Base-by-base conservation (phyloP, 2,113 vertebrate genomes). In the Cyrtonyx montezumae region DNA sequence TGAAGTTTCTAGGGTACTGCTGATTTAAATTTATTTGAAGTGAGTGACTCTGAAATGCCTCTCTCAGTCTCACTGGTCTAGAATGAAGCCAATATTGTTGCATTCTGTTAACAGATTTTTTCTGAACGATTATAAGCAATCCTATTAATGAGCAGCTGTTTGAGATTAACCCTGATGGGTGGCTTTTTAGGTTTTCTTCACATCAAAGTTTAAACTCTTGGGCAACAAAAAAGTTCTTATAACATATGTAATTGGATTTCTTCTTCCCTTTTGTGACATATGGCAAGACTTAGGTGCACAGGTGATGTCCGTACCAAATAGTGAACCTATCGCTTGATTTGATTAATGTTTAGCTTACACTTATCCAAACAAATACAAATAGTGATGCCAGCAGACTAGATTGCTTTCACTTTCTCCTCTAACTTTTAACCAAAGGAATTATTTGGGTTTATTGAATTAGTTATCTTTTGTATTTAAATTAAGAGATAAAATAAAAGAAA, bases 31-130 rank as follows among this genome's bases (percentile, higher is more conserved):
- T 40, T 42, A n/a, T 89, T 74, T 37, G n/a, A 69, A 37, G 53
- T 0, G 0, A 10, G 73, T 53, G 37, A 46, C 73, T 79, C 55
- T n/a, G n/a, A 71, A 62, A 16, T 40, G 37, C 15, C 62, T 9
- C 40, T 86, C 3, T 2, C 48, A 8, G 26, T 36, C 32, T 25
- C 0, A 0, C n/a, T 53, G 32, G 25, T n/a, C 26, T 26, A 28
- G n/a, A 76, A n/a, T 37, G 58, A 26, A 46, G 23, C 26, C 0
- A 1, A 3, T 70, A 22, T 8, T 76, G 59, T 55, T 59, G 32
- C 13, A 13, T 61, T 53, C 69, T 12, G 14, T 1, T 37, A 10
- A 22, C 34, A 32, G 13, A 51, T 63, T 7, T 65, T 69, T 93
- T 55, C 43, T 53, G 56, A 68, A 40, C 65, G 43, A 34, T 55